phyloP scores from a whole-genome alignment of 2,888 invertebrate species.

The Tuta absoluta region DNA sequence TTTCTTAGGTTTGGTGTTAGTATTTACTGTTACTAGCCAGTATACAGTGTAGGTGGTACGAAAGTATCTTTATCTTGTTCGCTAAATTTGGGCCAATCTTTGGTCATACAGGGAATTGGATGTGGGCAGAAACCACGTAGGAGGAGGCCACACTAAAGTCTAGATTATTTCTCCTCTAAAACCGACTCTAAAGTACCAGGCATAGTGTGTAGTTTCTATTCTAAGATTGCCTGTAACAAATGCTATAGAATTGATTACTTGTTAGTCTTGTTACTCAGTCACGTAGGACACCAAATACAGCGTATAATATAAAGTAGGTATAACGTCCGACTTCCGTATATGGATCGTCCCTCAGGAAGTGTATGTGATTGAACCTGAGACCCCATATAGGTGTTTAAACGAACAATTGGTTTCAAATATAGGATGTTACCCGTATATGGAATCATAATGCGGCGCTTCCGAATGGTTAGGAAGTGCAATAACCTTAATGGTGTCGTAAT shows the following conservation, averaged over 20 bases:
- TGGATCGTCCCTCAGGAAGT: conserved; percentile 67
- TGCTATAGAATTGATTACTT: conserved; percentile 74
- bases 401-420: conserved; percentile 49
- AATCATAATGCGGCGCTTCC: conserved; percentile 72
- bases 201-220: conserved; percentile 56
- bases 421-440: conserved; percentile 41
- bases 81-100: conserved; percentile 61
- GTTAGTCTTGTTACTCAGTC: conserved; percentile 63
- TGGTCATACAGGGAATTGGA: conserved; percentile 64
- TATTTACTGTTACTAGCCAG: not conserved
- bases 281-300: conserved; percentile 76
- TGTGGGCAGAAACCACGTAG: conserved; percentile 75
- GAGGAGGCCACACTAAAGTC: conserved; percentile 71
- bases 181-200: conserved; percentile 54
- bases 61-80: conserved; percentile 19
- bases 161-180: conserved; percentile 58
- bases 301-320: conserved; percentile 44
- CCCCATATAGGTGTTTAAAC: conserved; percentile 27
- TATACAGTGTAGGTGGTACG: conserved; percentile 6
- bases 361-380: conserved; percentile 68
- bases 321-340: conserved; percentile 64
- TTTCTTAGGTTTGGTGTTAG: too few species aligned
- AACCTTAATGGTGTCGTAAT: conserved; percentile 41
- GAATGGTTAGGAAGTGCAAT: conserved; percentile 60
- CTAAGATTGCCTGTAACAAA: conserved; percentile 52